Base-by-base conservation (phyloP, 2,888 invertebrate species). In the Schizotus pectinicornis region DNA sequence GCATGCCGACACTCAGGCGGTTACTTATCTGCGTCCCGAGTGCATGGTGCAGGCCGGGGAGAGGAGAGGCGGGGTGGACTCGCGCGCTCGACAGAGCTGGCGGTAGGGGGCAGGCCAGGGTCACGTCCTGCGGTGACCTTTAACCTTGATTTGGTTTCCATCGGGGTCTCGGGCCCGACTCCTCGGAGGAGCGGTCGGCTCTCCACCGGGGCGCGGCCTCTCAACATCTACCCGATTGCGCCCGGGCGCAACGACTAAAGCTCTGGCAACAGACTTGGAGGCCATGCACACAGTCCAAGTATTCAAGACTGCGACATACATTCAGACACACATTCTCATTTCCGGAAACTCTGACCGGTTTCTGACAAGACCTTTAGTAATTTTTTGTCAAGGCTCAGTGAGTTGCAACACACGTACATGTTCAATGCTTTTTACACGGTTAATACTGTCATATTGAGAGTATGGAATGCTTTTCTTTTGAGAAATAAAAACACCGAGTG, bases 61-160 rank as follows among this genome's bases (percentile, higher is more conserved):
- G 59, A 50, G 62, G 61, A 62, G 66, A 62, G 69, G 67, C 65
- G 64, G 69, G 65, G 67, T 67, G 72, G 72, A 72, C 74, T 75
- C 76, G 76, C 77, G 76, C 77, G 76, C 76, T 75, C 74, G 74
- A 75, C 74, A 68, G 75, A 74, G 74, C 70, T 70, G 70, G 72
- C 71, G 71, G 70, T 72, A 73, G 71, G 73, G 77, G 78, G 78
- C 79, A 79, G 84, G 85, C 85, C 85, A 84, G 81, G 85, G 86
- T 85, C 87, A 88, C 87, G 87, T 86, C 86, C 83, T 83, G 82
- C 79, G 81, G 87, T 87, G 87, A 86, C 86, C 85, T 86, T 86
- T 76, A 82, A 82, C 84, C 83, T 88, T 88, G 89, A 89, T 89
- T 89, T 89, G 89, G 89, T 89, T 89, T 89, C 88, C 89, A 89